A percentile compares a stretch with the other conserved stretches of the same genome.
Conservation (phyloP, 2,888 invertebrate genomes). For the Agriopis aurantiaria region DNA sequence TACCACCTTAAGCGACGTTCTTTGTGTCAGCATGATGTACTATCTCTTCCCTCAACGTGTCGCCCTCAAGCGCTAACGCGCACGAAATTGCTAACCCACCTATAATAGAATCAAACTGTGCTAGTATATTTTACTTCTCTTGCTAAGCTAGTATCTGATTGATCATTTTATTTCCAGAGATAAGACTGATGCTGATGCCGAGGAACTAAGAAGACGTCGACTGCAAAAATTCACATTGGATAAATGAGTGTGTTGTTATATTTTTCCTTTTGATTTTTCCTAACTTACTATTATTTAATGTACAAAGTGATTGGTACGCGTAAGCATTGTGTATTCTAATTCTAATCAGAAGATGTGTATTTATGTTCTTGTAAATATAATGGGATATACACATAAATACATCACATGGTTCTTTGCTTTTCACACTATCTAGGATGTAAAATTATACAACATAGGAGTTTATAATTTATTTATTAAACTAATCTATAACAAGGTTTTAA, state of each 20-base stretch:
- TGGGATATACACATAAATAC: slow-evolving; percentile 83
- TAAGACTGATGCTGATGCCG: slow-evolving; percentile 84
- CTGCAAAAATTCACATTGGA: slow-evolving; percentile 89
- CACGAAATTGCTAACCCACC: too few species aligned
- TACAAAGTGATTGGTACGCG: slow-evolving; percentile 83
- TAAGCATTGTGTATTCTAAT: slow-evolving; percentile 80
- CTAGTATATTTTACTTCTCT: not conserved
- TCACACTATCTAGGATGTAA: slow-evolving; percentile 38
- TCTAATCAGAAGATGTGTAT: slow-evolving; percentile 77
- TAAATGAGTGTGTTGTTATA: slow-evolving; percentile 71
- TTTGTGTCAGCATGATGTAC: too few species aligned
- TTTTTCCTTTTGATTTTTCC: slow-evolving; percentile 69
- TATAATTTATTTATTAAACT: slow-evolving; percentile 55
- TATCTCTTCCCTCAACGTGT: too few species aligned
- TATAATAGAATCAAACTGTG: too few species aligned
- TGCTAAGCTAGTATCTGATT: not conserved
- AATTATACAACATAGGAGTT: slow-evolving; percentile 48
- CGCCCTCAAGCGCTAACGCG: too few species aligned
- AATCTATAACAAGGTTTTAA: slow-evolving; percentile 49
- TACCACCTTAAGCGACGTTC: too few species aligned
- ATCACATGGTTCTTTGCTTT: slow-evolving; percentile 64
- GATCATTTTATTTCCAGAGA: slow-evolving; percentile 60
- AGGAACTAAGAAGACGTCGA: slow-evolving; percentile 91
- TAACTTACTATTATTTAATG: slow-evolving; percentile 79
- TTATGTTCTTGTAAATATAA: slow-evolving; percentile 86